Conservation (phyloP, 2,797 vertebrate genomes). For the Gymnocypris eckloni region DNA sequence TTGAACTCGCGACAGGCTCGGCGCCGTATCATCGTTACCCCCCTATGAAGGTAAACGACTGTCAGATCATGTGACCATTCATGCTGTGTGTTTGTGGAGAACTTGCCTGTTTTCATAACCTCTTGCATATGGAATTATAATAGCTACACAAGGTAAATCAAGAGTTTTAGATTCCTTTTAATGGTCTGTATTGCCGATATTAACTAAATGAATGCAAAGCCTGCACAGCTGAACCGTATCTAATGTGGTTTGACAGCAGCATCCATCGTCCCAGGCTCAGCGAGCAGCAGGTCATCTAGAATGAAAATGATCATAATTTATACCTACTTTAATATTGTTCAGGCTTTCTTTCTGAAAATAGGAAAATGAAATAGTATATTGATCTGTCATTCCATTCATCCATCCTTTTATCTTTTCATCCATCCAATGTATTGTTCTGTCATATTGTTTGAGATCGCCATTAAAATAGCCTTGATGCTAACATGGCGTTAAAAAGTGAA, state of each 20-base stretch:
- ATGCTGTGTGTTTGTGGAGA: neutral
- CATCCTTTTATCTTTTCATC: neutral
- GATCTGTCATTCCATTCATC: neutral
- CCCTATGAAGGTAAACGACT: conserved; percentile 94
- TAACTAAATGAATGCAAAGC: conserved; percentile 4
- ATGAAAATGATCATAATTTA: neutral
- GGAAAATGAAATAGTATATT: neutral
- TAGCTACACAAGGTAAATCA: neutral
- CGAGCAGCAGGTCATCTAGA: neutral
- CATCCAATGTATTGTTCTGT: too few species aligned
- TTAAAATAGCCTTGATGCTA: too few species aligned
- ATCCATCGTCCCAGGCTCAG: conserved; percentile 8
- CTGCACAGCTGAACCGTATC: neutral
- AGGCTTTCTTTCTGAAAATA: neutral
- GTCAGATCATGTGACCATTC: neutral
- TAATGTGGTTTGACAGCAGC: neutral
- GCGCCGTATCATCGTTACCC: conserved; percentile 98
- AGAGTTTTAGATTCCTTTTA: neutral
- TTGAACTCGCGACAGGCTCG: conserved; percentile 95
- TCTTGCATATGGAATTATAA: neutral
- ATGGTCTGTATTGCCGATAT: neutral
- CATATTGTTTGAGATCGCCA: neutral
- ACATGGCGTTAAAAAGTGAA: too few species aligned
- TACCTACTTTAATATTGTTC: neutral
- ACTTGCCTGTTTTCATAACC: neutral